Evolutionary conservation across 2,113 vertebrate genomes (phyloP).

Genomic region (Eidolon helvum): DNA sequence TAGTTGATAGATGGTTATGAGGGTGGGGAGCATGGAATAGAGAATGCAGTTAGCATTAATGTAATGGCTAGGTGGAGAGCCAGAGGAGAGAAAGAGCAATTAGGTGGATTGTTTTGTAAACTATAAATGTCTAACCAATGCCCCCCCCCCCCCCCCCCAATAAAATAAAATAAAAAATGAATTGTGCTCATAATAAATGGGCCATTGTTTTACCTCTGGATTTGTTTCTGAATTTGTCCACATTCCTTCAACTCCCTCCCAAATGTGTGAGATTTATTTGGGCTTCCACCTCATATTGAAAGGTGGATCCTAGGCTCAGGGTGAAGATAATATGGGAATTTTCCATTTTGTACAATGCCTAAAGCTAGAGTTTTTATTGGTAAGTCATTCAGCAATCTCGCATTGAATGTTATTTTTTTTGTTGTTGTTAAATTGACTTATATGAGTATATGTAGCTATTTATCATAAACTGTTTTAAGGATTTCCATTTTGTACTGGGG

Average conservation of each 20-base stretch:
- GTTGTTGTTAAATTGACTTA: not conserved
- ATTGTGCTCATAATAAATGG: not conserved
- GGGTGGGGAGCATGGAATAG: too few species aligned
- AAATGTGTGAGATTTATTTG: not conserved
- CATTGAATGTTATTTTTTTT: not conserved
- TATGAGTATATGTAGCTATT: not conserved
- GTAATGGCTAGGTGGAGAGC: too few species aligned
- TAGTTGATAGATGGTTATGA: too few species aligned
- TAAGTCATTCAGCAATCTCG: not conserved
- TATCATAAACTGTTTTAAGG: not conserved
- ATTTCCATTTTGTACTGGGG: not conserved
- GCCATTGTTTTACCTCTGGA: not conserved
- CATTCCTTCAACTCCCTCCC: accelerated
- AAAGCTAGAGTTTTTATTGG: not conserved
- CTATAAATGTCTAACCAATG: too few species aligned
- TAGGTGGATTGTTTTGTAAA: too few species aligned
- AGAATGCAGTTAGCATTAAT: too few species aligned
- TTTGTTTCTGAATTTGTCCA: not conserved
- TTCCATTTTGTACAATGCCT: not conserved
- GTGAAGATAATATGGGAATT: not conserved
- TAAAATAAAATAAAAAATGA: not conserved
- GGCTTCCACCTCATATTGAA: not conserved
- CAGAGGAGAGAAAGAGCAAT: too few species aligned
- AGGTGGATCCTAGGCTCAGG: not conserved
- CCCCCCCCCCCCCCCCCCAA: too few species aligned